phyloP scores from a whole-genome alignment of 2,888 invertebrate species.

The Drosophila diplacantha region DNA sequence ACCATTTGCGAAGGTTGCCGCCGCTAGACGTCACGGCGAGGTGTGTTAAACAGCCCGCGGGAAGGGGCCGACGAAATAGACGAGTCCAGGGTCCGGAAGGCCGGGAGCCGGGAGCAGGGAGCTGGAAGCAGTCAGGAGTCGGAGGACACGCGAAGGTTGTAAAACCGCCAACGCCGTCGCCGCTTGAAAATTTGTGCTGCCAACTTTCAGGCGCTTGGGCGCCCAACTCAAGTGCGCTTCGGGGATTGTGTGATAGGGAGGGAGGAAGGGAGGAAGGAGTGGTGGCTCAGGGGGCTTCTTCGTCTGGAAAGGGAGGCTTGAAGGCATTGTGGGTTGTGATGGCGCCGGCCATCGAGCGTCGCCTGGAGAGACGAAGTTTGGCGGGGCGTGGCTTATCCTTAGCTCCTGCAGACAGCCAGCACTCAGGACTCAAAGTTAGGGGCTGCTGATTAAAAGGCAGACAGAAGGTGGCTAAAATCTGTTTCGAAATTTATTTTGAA shows the following conservation, averaged over 20 bases:
- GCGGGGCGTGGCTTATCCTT: conserved; percentile 19
- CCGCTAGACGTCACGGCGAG: conserved; percentile 64
- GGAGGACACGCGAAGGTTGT: conserved; percentile 66
- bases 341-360: conserved; percentile 64
- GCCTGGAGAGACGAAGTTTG: conserved; percentile 28
- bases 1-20: conserved; percentile 72
- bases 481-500: background rate
- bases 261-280: background rate
- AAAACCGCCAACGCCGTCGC: conserved; percentile 68
- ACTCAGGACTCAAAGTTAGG: conserved; percentile 8
- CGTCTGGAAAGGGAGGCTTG: conserved; percentile 12
- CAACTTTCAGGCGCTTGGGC: conserved; percentile 66
- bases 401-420: conserved; percentile 26
- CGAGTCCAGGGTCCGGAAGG: conserved; percentile 14
- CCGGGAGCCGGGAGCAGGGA: conserved; percentile 5
- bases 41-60: conserved; percentile 52
- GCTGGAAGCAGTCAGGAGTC: conserved; percentile 19
- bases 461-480: background rate
- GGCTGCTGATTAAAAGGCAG: conserved; percentile 3
- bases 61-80: conserved; percentile 28
- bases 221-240: conserved; percentile 68
- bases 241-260: conserved; percentile 52
- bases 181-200: conserved; percentile 62
- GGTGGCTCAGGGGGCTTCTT: background rate
- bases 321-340: conserved; percentile 66